phyloP scores from a whole-genome alignment of 1,140 invertebrate species.

The Stenopsyche tienmushanensis region DNA sequence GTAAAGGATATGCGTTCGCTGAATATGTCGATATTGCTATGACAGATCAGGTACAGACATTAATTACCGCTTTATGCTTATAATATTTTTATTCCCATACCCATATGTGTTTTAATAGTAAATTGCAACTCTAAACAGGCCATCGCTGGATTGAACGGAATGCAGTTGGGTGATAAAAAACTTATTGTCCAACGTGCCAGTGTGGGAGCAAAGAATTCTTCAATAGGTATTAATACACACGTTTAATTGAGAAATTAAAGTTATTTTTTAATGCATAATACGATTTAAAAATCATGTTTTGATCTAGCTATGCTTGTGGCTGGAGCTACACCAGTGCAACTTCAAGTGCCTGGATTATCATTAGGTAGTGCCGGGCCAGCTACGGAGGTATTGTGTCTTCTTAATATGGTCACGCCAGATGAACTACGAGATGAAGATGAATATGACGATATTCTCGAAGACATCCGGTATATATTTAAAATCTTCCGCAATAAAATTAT shows the following conservation, averaged over 20 bases:
- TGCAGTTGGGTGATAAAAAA: conserved; percentile 99
- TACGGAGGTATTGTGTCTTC: conserved; percentile 94
- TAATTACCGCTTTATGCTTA: too few relatives aligned
- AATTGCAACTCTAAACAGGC: too few relatives aligned
- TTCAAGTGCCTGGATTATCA: conserved; percentile 92
- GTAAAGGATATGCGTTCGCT: conserved; percentile 99
- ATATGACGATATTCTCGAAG: conserved; percentile 98
- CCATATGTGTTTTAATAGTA: neutral
- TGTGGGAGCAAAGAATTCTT: conserved; percentile 91
- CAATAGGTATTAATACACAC: conserved; percentile 65
- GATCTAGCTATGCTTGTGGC: conserved; percentile 33
- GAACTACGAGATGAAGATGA: conserved; percentile 98
- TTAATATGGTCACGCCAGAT: conserved; percentile 99
- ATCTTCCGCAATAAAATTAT: too few relatives aligned
- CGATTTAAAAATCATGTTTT: conserved; percentile 2
- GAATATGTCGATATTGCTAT: conserved; percentile 97
- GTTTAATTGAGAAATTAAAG: neutral
- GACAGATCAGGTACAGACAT: conserved; percentile 94
- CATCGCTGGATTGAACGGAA: conserved; percentile 97
- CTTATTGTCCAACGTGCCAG: conserved; percentile 96
- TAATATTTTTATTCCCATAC: neutral
- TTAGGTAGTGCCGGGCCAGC: conserved; percentile 87
- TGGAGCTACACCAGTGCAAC: conserved; percentile 49
- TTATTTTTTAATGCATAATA: neutral
- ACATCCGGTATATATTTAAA: conserved; percentile 74